A percentile compares a stretch with the other conserved stretches of the same genome.
These are phyloP conservation scores for Epinotia demarniana DNA, from an alignment of 2,888 invertebrate genomes.

Conservation along the genomic window DNA sequence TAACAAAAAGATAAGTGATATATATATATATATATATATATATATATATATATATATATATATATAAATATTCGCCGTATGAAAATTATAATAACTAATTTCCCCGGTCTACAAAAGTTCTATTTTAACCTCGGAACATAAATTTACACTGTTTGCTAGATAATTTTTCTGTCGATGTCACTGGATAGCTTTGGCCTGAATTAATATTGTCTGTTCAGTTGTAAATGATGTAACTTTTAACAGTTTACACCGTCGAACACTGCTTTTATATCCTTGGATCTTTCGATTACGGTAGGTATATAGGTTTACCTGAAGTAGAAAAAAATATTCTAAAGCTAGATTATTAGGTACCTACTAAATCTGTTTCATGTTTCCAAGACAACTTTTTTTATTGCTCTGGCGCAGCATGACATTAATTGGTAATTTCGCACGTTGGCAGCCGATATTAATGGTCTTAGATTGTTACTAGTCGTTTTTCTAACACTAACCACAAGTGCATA, in stretches of 20 bases:
- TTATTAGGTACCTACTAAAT: conserved; percentile 10
- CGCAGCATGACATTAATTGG: conserved; percentile 48
- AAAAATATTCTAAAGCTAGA: neutral
- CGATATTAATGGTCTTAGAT: conserved; percentile 43
- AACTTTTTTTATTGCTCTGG: conserved; percentile 36
- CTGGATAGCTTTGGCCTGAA: neutral
- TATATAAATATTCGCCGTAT: neutral
- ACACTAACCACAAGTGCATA: conserved; percentile 47
- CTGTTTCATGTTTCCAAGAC: conserved; percentile 34
- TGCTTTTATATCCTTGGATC: neutral
- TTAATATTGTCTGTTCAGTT: neutral
- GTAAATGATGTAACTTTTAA: neutral
- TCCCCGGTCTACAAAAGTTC: conserved; percentile 10
- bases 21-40: no score
- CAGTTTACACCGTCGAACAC: neutral
- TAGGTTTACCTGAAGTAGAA: no score
- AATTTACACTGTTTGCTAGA: conserved; percentile 3
- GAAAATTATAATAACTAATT: neutral
- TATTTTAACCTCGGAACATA: neutral
- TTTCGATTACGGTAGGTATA: neutral
- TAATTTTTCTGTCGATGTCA: neutral
- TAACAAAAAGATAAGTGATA: no score
- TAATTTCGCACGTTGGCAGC: conserved; percentile 50
- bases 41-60: no score
- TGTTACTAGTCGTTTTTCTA: conserved; percentile 32